Conservation (phyloP, 2,797 vertebrate genomes). For the Anguilla obscura region DNA sequence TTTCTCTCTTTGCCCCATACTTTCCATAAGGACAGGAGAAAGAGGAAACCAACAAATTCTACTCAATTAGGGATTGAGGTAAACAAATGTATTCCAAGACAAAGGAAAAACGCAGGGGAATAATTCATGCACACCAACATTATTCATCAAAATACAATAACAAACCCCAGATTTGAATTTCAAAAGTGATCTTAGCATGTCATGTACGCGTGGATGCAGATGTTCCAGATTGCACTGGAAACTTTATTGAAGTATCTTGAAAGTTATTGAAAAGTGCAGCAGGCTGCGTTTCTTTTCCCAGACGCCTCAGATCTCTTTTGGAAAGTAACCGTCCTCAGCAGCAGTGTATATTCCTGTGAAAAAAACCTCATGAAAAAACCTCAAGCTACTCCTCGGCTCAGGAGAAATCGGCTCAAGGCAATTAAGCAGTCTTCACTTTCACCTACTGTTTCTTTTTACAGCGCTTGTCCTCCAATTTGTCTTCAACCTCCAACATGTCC, state of each 20-base stretch:
- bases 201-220: neutral
- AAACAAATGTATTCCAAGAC: constrained; percentile 22
- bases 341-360: neutral
- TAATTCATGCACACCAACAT: constrained; percentile 23
- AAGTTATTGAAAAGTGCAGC: constrained; percentile 18
- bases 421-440: constrained; percentile 1
- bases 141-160: constrained; percentile 7
- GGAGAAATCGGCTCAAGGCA: constrained; percentile 3
- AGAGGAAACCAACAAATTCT: constrained; percentile 7
- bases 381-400: neutral
- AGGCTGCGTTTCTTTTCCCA: constrained; percentile 15
- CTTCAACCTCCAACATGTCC: neutral
- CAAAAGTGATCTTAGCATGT: constrained; percentile 9
- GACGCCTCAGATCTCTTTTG: constrained; percentile 16
- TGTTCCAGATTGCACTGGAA: neutral
- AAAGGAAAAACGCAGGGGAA: neutral
- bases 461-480: neutral
- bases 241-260: constrained; percentile 7
- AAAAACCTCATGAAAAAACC: constrained; percentile 7
- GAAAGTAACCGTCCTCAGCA: neutral
- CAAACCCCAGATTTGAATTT: constrained; percentile 27
- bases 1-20: neutral
- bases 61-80: constrained; percentile 7
- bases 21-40: neutral
- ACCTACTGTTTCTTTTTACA: neutral